Evolutionary conservation across 2,113 vertebrate species (phyloP).

Genomic region (Raja brachyura): DNA sequence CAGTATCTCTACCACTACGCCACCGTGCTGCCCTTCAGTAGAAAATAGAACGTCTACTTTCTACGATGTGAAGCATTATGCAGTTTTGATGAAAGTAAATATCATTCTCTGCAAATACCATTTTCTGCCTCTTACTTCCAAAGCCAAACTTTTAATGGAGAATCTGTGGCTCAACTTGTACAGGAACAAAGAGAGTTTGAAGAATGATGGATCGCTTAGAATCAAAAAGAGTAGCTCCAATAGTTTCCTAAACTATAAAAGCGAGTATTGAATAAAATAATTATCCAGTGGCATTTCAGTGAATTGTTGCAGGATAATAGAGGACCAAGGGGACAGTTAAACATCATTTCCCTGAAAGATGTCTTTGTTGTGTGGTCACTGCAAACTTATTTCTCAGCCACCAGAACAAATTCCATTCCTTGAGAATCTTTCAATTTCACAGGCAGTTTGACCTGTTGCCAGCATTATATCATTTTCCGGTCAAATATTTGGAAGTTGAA

Average conservation of each 20-base stretch:
- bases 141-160: neutral
- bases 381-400: neutral
- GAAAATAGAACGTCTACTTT: neutral
- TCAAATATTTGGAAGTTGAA: neutral
- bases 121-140: neutral
- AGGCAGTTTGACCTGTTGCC: neutral
- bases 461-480: neutral
- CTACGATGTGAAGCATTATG: neutral
- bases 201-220: neutral
- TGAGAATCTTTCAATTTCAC: neutral
- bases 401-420: neutral
- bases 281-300: neutral
- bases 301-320: neutral
- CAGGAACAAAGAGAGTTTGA: neutral
- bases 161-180: neutral
- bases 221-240: no score
- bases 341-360: neutral
- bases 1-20: no score
- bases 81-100: neutral
- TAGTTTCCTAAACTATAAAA: neutral
- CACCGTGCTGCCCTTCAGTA: no score
- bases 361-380: neutral
- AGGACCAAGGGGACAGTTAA: neutral
- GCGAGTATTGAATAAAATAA: slow-evolving; percentile 3
- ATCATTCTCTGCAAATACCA: neutral